Conservation (phyloP, 2,113 vertebrate genomes). For the Rhombomys opimus region DNA sequence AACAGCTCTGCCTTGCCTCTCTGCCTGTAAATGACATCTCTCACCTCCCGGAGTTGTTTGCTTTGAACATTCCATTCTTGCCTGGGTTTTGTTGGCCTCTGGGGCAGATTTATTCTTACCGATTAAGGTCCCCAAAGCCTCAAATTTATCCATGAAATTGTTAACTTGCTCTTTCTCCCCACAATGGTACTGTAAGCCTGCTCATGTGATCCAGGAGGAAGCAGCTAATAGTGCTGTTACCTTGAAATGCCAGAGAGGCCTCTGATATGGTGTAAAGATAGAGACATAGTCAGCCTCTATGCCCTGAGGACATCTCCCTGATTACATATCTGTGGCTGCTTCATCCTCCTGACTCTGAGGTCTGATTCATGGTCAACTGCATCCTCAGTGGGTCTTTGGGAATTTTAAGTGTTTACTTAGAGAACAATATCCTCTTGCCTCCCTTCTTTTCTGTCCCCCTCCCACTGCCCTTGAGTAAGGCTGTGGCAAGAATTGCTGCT, state of each 20-base stretch:
- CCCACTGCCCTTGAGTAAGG: not conserved
- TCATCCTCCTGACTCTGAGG: not conserved
- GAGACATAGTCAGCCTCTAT: not conserved
- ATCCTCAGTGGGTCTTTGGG: not conserved
- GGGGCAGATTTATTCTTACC: slow-evolving; percentile 59
- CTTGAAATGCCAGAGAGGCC: slow-evolving; percentile 28
- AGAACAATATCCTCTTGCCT: not conserved
- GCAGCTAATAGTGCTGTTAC: slow-evolving; percentile 23
- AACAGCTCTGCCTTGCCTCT: not conserved
- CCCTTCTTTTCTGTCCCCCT: no score
- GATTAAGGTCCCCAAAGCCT: slow-evolving; percentile 59
- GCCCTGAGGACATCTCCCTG: slow-evolving; percentile 31
- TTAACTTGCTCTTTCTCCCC: slow-evolving; percentile 42
- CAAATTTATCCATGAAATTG: slow-evolving; percentile 60
- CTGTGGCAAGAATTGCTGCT: not conserved
- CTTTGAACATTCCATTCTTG: slow-evolving; percentile 19
- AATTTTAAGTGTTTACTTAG: slow-evolving; percentile 61
- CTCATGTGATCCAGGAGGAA: not conserved
- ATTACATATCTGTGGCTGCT: slow-evolving; percentile 58
- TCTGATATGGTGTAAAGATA: slow-evolving; percentile 12
- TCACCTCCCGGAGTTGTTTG: slow-evolving; percentile 65
- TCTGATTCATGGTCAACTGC: not conserved
- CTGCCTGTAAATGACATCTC: slow-evolving; percentile 63
- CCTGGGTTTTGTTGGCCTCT: slow-evolving; percentile 68
- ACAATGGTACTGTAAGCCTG: slow-evolving; percentile 7